Conservation (phyloP, 37 sponge, comb jelly and placozoan species). For the Agelas oroides region DNA sequence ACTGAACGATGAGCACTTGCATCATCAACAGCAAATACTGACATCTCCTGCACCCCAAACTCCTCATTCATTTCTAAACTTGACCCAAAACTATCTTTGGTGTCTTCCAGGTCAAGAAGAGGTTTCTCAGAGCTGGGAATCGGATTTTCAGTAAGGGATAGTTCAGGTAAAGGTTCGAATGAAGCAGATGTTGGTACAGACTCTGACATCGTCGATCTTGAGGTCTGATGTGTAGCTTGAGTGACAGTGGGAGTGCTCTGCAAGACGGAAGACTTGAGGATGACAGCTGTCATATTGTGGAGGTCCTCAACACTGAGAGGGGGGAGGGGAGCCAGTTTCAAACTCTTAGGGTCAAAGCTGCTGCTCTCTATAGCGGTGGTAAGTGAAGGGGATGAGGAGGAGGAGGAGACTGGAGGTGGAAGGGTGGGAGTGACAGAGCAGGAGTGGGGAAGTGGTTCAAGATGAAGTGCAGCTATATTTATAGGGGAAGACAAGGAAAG, state of each 20-base stretch:
- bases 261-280: too few species aligned
- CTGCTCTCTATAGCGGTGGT: neutral
- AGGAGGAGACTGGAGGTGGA: neutral
- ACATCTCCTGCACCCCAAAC: constrained; percentile 52
- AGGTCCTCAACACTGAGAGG: constrained; percentile 12
- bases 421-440: too few species aligned
- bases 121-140: too few species aligned
- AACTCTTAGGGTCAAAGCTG: neutral
- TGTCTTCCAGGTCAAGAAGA: too few species aligned
- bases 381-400: neutral
- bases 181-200: too few species aligned
- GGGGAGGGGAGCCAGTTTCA: constrained; percentile 37
- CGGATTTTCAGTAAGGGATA: too few species aligned
- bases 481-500: neutral
- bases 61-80: constrained; percentile 2
- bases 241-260: too few species aligned
- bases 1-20: neutral
- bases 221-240: too few species aligned
- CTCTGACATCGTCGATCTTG: too few species aligned
- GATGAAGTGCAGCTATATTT: neutral
- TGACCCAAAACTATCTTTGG: too few species aligned
- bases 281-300: neutral
- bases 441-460: constrained; percentile 3
- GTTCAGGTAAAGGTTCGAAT: too few species aligned
- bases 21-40: constrained; percentile 42